Evolutionary conservation across 1,140 invertebrate genomes (phyloP).

Genomic region (Trialeurodes vaporariorum): DNA sequence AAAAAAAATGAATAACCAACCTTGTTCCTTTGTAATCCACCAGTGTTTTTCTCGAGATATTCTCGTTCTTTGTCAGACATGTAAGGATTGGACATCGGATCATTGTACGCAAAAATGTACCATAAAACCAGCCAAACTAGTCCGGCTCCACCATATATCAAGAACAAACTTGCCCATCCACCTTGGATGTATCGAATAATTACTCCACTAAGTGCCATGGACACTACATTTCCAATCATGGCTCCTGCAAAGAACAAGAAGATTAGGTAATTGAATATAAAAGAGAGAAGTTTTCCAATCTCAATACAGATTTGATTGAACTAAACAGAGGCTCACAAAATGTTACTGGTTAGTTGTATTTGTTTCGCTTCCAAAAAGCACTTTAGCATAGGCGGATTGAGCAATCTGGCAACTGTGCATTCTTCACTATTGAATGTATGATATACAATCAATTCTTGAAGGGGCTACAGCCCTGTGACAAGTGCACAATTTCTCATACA

Average conservation of each 20-base stretch:
- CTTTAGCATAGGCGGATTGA: too few species aligned
- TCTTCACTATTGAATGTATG: too few species aligned
- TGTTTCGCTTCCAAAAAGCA: too few species aligned
- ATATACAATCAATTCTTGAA: too few species aligned
- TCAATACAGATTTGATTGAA: too few species aligned
- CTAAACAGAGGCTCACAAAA: too few species aligned
- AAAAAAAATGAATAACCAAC: too few species aligned
- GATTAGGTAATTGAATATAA: conserved; percentile 25
- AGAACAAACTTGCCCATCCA: conserved; percentile 44
- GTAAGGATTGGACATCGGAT: conserved; percentile 52
- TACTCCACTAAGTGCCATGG: conserved; percentile 37
- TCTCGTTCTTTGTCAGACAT: conserved; percentile 53
- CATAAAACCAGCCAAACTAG: conserved; percentile 33
- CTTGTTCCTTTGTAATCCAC: not conserved
- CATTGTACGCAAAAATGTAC: conserved; percentile 43
- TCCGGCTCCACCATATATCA: conserved; percentile 40
- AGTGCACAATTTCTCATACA: too few species aligned
- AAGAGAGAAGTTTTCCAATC: too few species aligned
- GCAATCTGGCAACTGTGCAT: too few species aligned
- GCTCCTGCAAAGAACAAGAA: conserved; percentile 27
- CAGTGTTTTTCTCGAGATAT: conserved; percentile 37
- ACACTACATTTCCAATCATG: conserved; percentile 38
- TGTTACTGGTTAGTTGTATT: too few species aligned
- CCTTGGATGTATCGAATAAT: conserved; percentile 28
- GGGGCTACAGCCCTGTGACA: too few species aligned